Percentiles rank a stretch among this genome's conserved stretches.
phyloP scores from a whole-genome alignment of 2,113 vertebrate genomes.

The Platysternon megacephalum region DNA sequence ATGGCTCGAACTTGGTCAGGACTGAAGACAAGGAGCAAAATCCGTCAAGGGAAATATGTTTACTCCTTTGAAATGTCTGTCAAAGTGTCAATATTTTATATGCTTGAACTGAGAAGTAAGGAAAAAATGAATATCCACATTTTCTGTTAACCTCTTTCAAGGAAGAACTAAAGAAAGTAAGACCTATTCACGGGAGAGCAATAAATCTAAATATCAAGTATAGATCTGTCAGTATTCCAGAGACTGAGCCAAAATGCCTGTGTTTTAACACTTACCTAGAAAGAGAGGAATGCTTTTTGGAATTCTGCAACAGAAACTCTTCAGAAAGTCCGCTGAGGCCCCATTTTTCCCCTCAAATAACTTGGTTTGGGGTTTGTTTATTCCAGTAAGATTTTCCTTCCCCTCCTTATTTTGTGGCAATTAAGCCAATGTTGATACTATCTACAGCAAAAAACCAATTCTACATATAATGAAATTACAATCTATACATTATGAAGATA shows the following conservation, averaged over 20 bases:
- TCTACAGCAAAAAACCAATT: background rate
- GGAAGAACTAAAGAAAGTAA: too few species aligned
- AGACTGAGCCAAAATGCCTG: too few species aligned
- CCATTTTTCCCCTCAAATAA: background rate
- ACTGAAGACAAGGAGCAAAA: background rate
- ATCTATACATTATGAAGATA: background rate
- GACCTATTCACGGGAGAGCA: background rate
- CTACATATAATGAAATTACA: background rate
- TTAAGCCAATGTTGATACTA: background rate
- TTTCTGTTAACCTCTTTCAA: too few species aligned
- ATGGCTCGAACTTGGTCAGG: background rate
- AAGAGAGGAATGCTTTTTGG: background rate
- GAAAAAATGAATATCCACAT: background rate
- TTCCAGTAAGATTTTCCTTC: background rate
- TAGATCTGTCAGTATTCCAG: background rate
- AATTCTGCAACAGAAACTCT: background rate
- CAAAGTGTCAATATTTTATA: background rate
- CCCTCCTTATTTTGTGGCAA: background rate
- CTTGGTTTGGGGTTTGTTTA: background rate
- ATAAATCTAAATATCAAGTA: background rate
- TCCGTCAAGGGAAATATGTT: background rate
- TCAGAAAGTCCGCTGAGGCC: background rate
- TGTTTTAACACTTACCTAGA: background rate
- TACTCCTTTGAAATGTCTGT: background rate
- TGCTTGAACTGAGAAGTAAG: background rate